Percentiles rank a stretch among this genome's conserved stretches.
Conservation (phyloP, 2,797 vertebrate species). For the Coendou prehensilis region DNA sequence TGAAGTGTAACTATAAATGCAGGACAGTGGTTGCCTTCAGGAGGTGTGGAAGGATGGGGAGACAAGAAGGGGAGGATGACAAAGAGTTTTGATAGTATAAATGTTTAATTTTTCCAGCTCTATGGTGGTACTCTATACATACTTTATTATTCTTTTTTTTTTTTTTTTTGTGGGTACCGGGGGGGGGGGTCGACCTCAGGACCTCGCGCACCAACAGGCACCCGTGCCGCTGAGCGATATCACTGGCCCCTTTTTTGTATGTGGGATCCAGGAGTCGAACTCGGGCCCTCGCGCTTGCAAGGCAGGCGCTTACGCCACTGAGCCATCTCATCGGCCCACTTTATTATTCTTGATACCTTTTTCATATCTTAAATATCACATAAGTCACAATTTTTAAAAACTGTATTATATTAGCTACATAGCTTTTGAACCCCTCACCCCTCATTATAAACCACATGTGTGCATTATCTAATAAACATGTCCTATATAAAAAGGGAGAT, state of each 20-base stretch:
- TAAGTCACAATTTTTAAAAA: slow-evolving; percentile 25
- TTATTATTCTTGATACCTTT: neutral
- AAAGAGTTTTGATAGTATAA: neutral
- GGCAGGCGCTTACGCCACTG: too few relatives aligned
- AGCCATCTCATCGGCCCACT: too few relatives aligned
- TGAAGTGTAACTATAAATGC: neutral
- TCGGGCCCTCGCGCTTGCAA: too few relatives aligned
- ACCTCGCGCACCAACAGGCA: too few relatives aligned
- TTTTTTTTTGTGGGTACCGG: too few relatives aligned
- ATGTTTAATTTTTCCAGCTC: neutral
- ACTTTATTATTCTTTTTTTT: neutral
- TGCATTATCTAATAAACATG: neutral
- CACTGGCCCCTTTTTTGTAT: too few relatives aligned
- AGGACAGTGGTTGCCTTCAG: neutral
- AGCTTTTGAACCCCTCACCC: neutral
- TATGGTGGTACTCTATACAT: neutral
- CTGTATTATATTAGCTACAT: neutral
- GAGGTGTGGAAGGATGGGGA: neutral
- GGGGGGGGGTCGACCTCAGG: too few relatives aligned
- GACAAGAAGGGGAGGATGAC: neutral
- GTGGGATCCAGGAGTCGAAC: too few relatives aligned
- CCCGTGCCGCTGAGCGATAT: too few relatives aligned
- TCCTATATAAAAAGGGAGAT: neutral
- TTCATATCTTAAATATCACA: slow-evolving; percentile 18
- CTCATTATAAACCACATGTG: neutral